A percentile compares a stretch with the other conserved stretches of the same genome.
Evolutionary conservation across 2,888 invertebrate genomes (phyloP).

Genomic region (Aricia artaxerxes): DNA sequence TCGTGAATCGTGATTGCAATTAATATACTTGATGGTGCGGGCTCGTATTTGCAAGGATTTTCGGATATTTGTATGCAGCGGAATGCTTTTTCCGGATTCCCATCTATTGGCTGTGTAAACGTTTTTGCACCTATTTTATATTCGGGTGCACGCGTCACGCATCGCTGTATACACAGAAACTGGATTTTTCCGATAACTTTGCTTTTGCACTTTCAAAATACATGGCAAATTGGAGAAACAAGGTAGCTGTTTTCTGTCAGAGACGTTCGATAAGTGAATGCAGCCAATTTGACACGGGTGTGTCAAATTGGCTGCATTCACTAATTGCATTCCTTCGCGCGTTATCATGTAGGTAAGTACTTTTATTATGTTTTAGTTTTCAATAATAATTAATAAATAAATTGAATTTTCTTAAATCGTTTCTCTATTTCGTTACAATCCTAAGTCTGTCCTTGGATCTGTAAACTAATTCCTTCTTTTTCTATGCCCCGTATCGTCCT

Average conservation of each 20-base stretch:
- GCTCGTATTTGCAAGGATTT: neutral
- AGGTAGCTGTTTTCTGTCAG: neutral
- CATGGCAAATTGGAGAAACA: neutral
- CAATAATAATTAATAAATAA: no score
- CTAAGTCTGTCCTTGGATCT: no score
- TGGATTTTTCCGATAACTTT: neutral
- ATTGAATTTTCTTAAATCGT: no score
- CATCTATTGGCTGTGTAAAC: neutral
- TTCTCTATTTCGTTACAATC: no score
- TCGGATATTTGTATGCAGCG: neutral
- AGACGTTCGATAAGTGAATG: neutral
- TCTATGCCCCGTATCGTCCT: no score
- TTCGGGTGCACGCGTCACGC: neutral
- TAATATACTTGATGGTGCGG: neutral
- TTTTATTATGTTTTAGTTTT: no score
- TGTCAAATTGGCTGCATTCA: no score
- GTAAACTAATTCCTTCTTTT: no score
- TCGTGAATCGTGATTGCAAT: neutral
- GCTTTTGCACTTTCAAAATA: neutral
- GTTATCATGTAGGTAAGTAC: neutral
- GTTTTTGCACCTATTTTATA: conserved; percentile 3
- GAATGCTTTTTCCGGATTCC: neutral
- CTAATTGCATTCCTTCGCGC: neutral
- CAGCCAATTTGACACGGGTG: neutral
- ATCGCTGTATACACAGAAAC: neutral